phyloP scores from a whole-genome alignment of 2,797 vertebrate species.

The Erpetoichthys calabaricus region DNA sequence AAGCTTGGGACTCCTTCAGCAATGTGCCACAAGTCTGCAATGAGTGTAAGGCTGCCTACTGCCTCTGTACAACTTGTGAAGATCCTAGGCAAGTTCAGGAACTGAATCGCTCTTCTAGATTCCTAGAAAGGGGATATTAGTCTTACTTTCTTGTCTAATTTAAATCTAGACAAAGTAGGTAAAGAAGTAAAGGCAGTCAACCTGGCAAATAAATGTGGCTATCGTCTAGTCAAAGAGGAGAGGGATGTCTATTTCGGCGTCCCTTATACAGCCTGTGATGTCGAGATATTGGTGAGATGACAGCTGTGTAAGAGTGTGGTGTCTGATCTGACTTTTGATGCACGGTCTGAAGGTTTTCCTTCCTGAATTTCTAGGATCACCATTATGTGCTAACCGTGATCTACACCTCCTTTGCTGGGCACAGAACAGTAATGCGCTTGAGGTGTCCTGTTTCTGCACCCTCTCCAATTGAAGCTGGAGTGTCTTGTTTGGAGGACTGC shows the following conservation, averaged over 20 bases:
- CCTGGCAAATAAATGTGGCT: background rate
- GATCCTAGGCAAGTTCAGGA: background rate
- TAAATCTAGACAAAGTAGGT: too few species aligned
- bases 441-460: background rate
- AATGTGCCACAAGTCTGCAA: too few species aligned
- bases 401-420: background rate
- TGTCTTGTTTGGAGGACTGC: too few species aligned
- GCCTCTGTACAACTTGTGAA: constrained; percentile 6
- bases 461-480: background rate
- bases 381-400: background rate
- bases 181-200: background rate
- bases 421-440: background rate
- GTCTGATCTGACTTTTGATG: too few species aligned
- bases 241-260: background rate
- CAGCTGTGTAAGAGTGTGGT: background rate
- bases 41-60: too few species aligned
- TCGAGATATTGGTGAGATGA: background rate
- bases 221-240: background rate
- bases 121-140: too few species aligned
- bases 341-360: too few species aligned
- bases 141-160: too few species aligned
- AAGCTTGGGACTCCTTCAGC: too few species aligned
- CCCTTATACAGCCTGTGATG: background rate
- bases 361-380: too few species aligned
- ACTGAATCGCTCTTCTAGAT: too few species aligned